Base-by-base conservation (phyloP, 2,113 vertebrate genomes). In the Larimichthys crocea region DNA sequence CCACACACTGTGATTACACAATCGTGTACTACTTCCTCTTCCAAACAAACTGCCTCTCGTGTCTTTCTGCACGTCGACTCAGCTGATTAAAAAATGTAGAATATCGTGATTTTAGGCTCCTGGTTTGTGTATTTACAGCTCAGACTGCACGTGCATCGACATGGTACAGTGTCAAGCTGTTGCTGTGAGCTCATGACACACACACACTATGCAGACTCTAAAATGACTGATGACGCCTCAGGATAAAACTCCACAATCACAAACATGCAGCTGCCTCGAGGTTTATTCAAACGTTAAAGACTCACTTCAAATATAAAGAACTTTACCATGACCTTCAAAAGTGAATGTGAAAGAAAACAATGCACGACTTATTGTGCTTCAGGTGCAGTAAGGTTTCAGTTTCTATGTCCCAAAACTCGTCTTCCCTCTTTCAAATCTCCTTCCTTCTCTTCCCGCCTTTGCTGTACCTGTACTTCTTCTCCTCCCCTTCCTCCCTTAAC, bases 381-480 rank as follows among this genome's bases (percentile, higher is more conserved):
- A 17, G 31, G 31, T 29, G 29, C 1, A 26, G 29, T 29, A 29
- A 66, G n/a, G 16, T 31, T 50, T 26, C 44, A 56, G 26, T 73
- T 69, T 82, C n/a, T 69, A 16, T 80, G 59, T 60, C 50, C 52
- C 46, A 29, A 62, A 26, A 40, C 40, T 71, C 22, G 26, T 53
- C 15, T 57, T 52, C n/a, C 46, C 46, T 68, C 59, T 77, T 65
- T 73, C 31, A 70, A 83, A 76, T 75, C 74, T 87, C 26, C 61
- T 61, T 49, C 63, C 35, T 78, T 65, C 65, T 73, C 61, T 62
- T 29, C 69, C 57, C 75, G 16, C 75, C 68, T 72, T 69, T 65
- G 70, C 50, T 71, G 7, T 44, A 3, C 53, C 60, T 61, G 42
- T 67, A 20, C 50, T 44, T 31, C 35, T 16, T 14, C 64, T 49